These are phyloP conservation scores for Hypomecis atomaria DNA, from an alignment of 2,888 invertebrate species.

Conservation along the genomic window DNA sequence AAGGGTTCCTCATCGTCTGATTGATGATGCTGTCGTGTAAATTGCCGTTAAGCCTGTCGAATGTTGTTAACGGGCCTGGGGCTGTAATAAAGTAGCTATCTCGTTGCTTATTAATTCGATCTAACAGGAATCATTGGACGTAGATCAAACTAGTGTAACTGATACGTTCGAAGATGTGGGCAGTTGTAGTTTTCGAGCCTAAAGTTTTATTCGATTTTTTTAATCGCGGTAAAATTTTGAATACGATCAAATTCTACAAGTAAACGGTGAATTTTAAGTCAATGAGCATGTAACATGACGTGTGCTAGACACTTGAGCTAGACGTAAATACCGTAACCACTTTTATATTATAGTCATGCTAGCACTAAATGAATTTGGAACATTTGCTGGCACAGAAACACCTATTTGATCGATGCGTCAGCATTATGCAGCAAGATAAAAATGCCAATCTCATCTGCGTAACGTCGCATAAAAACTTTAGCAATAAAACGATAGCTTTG, in stretches of 20 bases:
- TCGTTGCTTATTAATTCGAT: constrained; percentile 36
- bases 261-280: constrained; percentile 71
- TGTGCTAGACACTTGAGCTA: constrained; percentile 44
- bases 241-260: constrained; percentile 32
- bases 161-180: background rate
- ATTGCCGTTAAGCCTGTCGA: constrained; percentile 40
- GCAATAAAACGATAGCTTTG: constrained; percentile 26
- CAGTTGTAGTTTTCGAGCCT: too few species aligned
- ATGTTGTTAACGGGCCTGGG: constrained; percentile 29
- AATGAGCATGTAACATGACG: constrained; percentile 71
- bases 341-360: constrained; percentile 58
- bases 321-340: constrained; percentile 63
- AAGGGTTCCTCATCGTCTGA: constrained; percentile 49
- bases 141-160: constrained; percentile 41
- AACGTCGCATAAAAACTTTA: constrained; percentile 23
- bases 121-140: constrained; percentile 41
- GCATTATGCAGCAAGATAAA: constrained; percentile 27
- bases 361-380: constrained; percentile 57
- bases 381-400: constrained; percentile 44
- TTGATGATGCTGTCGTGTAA: constrained; percentile 51
- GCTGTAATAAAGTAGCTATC: constrained; percentile 20
- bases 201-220: too few species aligned
- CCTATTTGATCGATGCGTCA: constrained; percentile 35
- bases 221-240: background rate
- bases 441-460: constrained; percentile 31